Conservation (phyloP, 2,113 vertebrate genomes). For the Engraulis encrasicolus region DNA sequence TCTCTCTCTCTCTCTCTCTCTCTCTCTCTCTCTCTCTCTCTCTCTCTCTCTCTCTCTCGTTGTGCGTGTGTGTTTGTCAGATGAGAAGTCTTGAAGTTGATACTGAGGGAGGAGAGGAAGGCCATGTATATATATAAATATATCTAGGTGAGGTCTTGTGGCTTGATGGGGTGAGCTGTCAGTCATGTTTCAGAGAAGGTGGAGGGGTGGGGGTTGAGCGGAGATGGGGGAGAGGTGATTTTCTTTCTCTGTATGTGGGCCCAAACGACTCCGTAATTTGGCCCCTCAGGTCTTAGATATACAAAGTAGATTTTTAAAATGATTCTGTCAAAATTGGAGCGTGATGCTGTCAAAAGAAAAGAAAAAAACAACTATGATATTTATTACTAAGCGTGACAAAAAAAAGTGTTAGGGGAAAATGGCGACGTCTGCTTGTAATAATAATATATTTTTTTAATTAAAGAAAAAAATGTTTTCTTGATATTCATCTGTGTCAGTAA, state of each 20-base stretch:
- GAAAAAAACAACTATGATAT: background rate
- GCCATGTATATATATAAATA: slow-evolving; percentile 36
- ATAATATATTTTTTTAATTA: background rate
- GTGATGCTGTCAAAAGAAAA: background rate
- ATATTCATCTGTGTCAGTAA: background rate
- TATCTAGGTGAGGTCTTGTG: slow-evolving; percentile 35
- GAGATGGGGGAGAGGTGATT: slow-evolving; percentile 27
- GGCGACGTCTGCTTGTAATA: background rate
- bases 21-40: slow-evolving; percentile 33
- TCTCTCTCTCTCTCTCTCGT: slow-evolving; percentile 23
- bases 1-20: slow-evolving; percentile 43
- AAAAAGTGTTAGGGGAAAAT: background rate
- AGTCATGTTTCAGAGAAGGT: slow-evolving; percentile 39
- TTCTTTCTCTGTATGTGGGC: slow-evolving; percentile 15
- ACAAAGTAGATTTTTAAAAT: background rate
- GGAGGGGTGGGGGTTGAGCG: background rate
- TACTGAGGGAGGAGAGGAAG: slow-evolving; percentile 58
- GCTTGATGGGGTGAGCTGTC: slow-evolving; percentile 63
- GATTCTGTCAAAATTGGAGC: background rate
- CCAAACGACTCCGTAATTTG: background rate
- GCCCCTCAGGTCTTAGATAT: background rate
- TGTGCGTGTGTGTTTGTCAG: slow-evolving; percentile 6
- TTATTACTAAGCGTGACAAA: too few relatives aligned
- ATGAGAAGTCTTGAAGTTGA: slow-evolving; percentile 50
- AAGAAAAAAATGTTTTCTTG: background rate